Conservation (phyloP, 2,113 vertebrate genomes). For the Pachypanchax playfairii region DNA sequence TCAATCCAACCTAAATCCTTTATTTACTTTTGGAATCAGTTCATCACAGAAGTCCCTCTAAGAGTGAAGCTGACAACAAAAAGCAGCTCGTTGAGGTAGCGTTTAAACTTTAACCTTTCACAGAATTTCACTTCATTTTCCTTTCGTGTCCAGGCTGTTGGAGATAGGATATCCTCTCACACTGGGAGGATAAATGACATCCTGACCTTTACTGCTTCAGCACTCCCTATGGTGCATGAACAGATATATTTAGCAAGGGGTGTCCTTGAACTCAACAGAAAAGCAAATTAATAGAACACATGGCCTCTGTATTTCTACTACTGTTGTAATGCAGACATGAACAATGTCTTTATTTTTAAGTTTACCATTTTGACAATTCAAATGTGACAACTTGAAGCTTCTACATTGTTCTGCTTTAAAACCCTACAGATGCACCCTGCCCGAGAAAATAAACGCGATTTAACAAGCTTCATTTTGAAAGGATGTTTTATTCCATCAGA, state of each 20-base stretch:
- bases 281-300: too few species aligned
- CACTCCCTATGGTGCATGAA: constrained; percentile 19
- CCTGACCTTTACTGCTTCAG: constrained; percentile 58
- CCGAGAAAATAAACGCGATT: background rate
- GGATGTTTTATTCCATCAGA: constrained; percentile 17
- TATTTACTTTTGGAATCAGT: constrained; percentile 5
- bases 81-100: constrained; percentile 10
- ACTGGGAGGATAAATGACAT: constrained; percentile 68
- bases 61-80: constrained; percentile 15
- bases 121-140: constrained; percentile 39
- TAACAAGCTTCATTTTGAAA: constrained; percentile 14
- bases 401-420: too few species aligned
- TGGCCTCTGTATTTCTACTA: too few species aligned
- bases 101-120: constrained; percentile 61
- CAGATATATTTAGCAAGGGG: constrained; percentile 33
- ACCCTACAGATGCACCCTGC: too few species aligned
- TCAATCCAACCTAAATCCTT: background rate
- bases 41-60: background rate
- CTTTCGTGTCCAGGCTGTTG: constrained; percentile 43
- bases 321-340: too few species aligned
- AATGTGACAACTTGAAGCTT: too few species aligned
- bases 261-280: constrained; percentile 23
- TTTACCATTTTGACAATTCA: too few species aligned
- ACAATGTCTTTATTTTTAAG: too few species aligned
- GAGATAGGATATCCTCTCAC: constrained; percentile 59